Evolutionary conservation across 2,797 vertebrate genomes (phyloP), one percentile per base, ranked within the genome.

Genomic region (Peromyscus melanophrys): DNA sequence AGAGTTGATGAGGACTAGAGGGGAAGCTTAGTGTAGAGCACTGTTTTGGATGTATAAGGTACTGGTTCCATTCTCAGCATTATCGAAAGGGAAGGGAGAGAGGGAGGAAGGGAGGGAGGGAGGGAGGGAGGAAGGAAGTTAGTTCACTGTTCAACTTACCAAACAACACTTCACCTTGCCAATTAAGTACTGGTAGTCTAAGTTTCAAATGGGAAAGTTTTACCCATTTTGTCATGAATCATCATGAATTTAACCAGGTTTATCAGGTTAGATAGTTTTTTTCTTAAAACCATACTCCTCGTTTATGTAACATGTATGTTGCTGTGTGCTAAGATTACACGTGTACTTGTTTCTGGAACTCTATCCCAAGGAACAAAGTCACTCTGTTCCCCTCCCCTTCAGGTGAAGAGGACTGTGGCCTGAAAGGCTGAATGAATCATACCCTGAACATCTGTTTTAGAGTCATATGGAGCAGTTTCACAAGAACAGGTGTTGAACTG

Each of bases 401-500:
- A 52, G 77, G 29, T 95, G 52, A 91, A 91, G 31, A 86, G 37
- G 34, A 71, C 27, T 69, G 46, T 23, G 78, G 49, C 76, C 65
- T 34, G 57, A 90, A 84, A 83, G 43, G 34, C 19, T 86, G 86
- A 89, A 37, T 92, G 89, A 83, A 29, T 94, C 57, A 89, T 37
- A 10, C 87, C 80, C 80, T 80, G 71, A 92, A 65, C 81, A 84
- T 77, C 67, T 6, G 52, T 84, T 93, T 92, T 93, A 76, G 61
- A 90, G 89, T 73, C 80, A 27, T 37, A 9, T 23, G 29, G 16
- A 92, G 29, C 31, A 75, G 89, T 78, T 97, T 87, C 86, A 85
- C 73, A 88, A 81, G 93, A 85, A 46, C 61, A 92, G 80, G 40
- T 78, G 40, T 92, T 95, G 93, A 52, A 76, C 71, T 96, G 87